These are phyloP conservation scores for Epinotia demarniana DNA, from an alignment of 2,888 invertebrate genomes.

Conservation along the genomic window DNA sequence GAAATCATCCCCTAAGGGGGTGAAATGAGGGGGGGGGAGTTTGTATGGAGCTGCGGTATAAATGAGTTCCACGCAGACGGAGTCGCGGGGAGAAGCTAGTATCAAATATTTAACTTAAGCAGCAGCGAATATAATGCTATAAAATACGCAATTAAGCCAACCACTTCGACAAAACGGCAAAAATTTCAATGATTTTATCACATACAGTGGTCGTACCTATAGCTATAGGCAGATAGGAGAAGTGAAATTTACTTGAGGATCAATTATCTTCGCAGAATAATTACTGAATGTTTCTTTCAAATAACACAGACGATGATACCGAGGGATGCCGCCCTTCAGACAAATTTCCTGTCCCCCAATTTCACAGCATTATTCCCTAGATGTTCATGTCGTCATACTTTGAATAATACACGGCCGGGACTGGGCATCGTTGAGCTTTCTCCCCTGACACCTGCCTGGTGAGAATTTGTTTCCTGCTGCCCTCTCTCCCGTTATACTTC, in stretches of 20 bases:
- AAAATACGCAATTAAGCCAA: neutral
- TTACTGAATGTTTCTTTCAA: no score
- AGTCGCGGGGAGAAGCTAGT: no score
- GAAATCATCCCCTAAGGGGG: no score
- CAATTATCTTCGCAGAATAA: no score
- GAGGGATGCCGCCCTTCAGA: neutral
- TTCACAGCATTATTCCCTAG: neutral
- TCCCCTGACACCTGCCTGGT: neutral
- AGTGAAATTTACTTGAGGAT: no score
- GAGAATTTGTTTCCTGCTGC: neutral
- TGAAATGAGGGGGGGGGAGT: no score
- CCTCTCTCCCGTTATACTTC: neutral
- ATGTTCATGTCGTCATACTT: neutral
- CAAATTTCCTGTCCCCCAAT: neutral
- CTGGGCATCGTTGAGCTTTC: neutral
- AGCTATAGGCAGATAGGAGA: no score
- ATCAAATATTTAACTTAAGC: neutral
- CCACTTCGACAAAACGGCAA: no score
- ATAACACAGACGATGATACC: neutral
- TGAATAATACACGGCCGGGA: neutral
- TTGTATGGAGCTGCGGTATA: no score
- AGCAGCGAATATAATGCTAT: neutral
- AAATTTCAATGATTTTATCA: no score
- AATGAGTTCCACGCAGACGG: no score
- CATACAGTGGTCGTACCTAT: no score